Base-by-base conservation (phyloP, 1,140 invertebrate species). In the Zaprionus inermis region DNA sequence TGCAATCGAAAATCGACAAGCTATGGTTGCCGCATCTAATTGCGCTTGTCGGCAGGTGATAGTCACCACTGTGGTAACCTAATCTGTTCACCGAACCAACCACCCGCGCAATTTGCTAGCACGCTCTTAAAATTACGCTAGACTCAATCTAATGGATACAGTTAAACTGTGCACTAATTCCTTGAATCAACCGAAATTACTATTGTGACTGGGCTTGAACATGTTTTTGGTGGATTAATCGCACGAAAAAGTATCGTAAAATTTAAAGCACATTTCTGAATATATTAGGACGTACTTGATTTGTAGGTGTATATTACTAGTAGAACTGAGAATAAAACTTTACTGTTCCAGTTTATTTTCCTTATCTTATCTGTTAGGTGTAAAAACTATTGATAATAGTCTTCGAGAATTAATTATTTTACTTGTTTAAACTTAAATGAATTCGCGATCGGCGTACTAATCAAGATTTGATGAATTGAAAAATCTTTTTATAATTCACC, bases 1-100 rank as follows among this genome's bases (percentile, higher is more conserved):
- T 63, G 54, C 72, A 74, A 74, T 74, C 66, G 66, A 51, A 57
- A 41, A 57, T 63, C 66, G 66, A 73, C 38, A 38, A 46, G 18
- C 34, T n/a, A 32, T 14, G 34, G 16, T 18, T 5, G 10, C 36
- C 30, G 32, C 32, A 36, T 28, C n/a, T 44, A 44, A 44, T 32
- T 34, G 18, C 14, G 10, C 41, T 4, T n/a, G 28, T 41, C 46
- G 38, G 22, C 56, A 18, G 38, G 20, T 61, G 30, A 36, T 51
- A 49, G 56, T 61, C 16, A 16, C 7, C 16, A 20, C 22, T 9
- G 16, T 30, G 60, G 44, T 30, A 59, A 68, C 22, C 18, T 52
- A n/a, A 30, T 30, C 51, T 41, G n/a, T 57, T 34, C 51, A 51
- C 11, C 22, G 56, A 55, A 51, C 51, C 16, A 60, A 60, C 46